Base-by-base conservation (phyloP, 2,113 vertebrate genomes). In the Girardinichthys multiradiatus region DNA sequence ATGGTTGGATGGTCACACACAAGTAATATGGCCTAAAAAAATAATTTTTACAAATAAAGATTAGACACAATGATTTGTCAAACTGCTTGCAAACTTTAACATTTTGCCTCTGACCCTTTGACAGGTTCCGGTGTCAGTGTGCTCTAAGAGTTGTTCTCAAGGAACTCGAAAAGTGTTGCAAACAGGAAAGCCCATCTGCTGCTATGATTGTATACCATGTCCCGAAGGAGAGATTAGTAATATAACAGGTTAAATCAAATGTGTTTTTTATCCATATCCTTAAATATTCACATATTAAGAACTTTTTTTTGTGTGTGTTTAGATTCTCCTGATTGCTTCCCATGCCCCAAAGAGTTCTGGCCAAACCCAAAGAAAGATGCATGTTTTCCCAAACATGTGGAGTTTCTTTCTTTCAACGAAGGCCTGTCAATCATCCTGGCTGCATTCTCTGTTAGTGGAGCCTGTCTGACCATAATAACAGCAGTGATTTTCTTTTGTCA, bases 401-500 rank as follows among this genome's bases (percentile, higher is more conserved):
- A 61, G 59, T 61, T 61, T 61, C 59, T 61, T 61, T 61, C 59
- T 17, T 61, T 33, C 4, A 19, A 31, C 13, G 59, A 61, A 33
- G 30, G 21, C 59, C 30, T 61, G 19, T 19, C 59, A 33, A 61
- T 61, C 30, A 33, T 61, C 59, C 59, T 61, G 59, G 59, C 59
- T 61, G 30, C 1, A 31, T 33, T 31, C 19, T 61, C 59, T 24
- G 30, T 61, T 13, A n/a, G 29, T 61, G 59, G 59, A 9, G 59
- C 30, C 30, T 61, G 19, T 61, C 17, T 61, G 19, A 30, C 59
- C 3, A 4, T 61, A 29, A 61, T 61, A 0, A 61, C 59, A 33
- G 19, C 59, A 21, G 30, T 31, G 15, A 71, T 91, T 4, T 94
- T 92, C 67, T 88, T 88, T 27, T 72, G 13, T 33, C 30, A 33